Conservation (phyloP, 1,140 invertebrate species). For the Pissodes strobi region DNA sequence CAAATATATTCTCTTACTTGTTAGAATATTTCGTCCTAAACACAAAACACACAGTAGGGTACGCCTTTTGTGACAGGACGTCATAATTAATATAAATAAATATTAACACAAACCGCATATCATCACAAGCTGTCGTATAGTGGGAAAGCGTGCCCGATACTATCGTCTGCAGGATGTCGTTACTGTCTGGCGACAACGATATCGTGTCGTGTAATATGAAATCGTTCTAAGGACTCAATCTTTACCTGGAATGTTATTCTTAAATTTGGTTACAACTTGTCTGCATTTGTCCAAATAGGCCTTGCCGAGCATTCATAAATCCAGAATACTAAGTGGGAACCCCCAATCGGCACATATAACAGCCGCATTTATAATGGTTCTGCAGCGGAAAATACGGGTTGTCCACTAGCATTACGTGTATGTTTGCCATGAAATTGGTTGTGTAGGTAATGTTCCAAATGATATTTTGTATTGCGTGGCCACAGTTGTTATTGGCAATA, state of each 20-base stretch:
- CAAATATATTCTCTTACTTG: too few species aligned
- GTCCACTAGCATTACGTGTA: background rate
- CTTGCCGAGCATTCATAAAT: background rate
- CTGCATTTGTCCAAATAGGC: too few species aligned
- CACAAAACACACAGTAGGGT: too few species aligned
- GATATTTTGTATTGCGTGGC: background rate
- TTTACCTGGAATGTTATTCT: background rate
- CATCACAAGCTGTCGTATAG: too few species aligned
- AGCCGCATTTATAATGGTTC: background rate
- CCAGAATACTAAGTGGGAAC: background rate
- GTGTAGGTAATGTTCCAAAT: background rate
- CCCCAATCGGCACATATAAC: background rate
- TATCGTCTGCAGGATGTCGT: too few species aligned
- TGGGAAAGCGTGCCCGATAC: too few species aligned
- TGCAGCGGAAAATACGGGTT: background rate
- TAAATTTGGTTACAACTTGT: background rate
- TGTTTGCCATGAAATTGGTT: background rate
- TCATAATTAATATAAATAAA: too few species aligned
- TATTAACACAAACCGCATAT: too few species aligned
- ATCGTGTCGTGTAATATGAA: too few species aligned
- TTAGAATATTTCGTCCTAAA: too few species aligned
- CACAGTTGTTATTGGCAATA: background rate
- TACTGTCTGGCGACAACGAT: too few species aligned
- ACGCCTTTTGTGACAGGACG: too few species aligned
- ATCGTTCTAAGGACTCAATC: background rate